Conservation (phyloP, 2,888 invertebrate species). For the Cephus nigrinus region DNA sequence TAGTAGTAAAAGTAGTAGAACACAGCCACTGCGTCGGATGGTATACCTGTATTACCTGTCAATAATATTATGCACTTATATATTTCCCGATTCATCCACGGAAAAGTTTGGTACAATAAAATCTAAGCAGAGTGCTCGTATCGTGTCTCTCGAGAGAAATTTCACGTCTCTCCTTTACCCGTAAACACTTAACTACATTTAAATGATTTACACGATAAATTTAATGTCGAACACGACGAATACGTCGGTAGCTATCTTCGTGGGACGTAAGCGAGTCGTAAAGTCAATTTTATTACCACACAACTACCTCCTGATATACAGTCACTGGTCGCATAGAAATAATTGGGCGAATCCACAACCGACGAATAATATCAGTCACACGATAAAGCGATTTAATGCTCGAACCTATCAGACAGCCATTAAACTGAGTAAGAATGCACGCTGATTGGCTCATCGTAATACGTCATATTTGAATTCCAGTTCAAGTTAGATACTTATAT, state of each 20-base stretch:
- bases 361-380: background rate
- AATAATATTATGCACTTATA: background rate
- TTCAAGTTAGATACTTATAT: too few species aligned
- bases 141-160: background rate
- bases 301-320: background rate
- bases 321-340: background rate
- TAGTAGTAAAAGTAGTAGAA: background rate
- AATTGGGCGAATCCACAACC: background rate
- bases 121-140: background rate
- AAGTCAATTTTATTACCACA: background rate
- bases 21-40: background rate
- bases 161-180: background rate
- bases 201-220: background rate
- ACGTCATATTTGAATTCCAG: background rate
- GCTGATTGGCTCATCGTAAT: background rate
- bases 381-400: constrained; percentile 8
- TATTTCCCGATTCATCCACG: background rate
- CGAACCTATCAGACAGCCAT: constrained; percentile 16
- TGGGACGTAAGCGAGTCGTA: background rate
- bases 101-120: background rate
- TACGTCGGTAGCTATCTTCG: background rate
- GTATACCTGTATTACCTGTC: background rate
- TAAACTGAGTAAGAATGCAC: constrained; percentile 4
- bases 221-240: background rate
- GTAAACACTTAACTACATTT: background rate